These are phyloP conservation scores for Bos indicus DNA, from an alignment of 2,113 vertebrate species.

Conservation along the genomic window DNA sequence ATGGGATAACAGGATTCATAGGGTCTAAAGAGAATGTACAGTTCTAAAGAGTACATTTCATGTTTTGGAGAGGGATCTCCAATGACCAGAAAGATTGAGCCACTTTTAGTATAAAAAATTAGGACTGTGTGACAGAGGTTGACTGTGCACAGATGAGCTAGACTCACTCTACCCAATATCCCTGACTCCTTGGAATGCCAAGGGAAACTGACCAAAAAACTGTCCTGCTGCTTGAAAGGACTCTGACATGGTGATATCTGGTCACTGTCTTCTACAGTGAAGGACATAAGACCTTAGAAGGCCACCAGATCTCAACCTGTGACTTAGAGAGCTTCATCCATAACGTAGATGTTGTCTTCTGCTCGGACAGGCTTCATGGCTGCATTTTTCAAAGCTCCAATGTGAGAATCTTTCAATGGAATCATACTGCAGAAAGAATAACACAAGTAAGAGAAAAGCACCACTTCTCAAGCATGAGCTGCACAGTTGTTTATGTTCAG, in stretches of 20 bases:
- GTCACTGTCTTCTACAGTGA: background rate
- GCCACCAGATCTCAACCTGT: background rate
- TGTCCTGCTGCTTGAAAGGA: background rate
- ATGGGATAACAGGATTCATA: background rate
- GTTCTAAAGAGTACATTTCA: background rate
- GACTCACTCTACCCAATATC: background rate
- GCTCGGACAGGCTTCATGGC: background rate
- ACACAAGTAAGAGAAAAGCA: background rate
- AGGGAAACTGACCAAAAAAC: background rate
- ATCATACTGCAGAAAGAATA: slow-evolving; percentile 39
- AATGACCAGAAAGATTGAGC: background rate
- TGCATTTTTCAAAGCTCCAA: background rate
- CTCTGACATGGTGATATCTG: too few relatives aligned
- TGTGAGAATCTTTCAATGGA: background rate
- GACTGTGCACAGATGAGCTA: background rate
- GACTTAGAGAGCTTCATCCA: background rate
- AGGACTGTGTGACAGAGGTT: background rate
- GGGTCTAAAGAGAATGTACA: background rate
- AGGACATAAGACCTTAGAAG: background rate
- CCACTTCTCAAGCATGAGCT: background rate
- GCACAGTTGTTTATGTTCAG: background rate
- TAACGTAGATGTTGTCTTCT: slow-evolving; percentile 53
- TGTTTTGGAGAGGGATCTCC: background rate
- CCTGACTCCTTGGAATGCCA: background rate
- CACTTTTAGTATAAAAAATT: background rate